These are phyloP conservation scores for Pterostichus niger DNA, from an alignment of 2,888 invertebrate genomes.

Conservation along the genomic window DNA sequence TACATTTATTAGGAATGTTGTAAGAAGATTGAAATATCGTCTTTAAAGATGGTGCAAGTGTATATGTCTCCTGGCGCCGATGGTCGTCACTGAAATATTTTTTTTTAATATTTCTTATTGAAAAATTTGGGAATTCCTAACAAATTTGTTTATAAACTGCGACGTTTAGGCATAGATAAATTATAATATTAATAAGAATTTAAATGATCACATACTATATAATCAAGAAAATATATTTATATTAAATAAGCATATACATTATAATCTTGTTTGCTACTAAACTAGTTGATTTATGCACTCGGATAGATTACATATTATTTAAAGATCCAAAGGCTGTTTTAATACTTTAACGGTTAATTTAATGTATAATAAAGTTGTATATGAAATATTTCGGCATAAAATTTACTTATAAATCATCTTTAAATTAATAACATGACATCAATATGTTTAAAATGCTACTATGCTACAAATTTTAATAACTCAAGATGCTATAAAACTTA, in stretches of 20 bases:
- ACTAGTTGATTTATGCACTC: constrained; percentile 24
- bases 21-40: no score
- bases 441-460: constrained; percentile 32
- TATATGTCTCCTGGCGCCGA: no score
- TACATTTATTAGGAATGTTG: no score
- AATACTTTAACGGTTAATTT: constrained; percentile 51
- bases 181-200: constrained; percentile 32
- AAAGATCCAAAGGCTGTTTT: not conserved
- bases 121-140: not conserved
- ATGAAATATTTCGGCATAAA: constrained; percentile 12
- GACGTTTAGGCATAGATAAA: not conserved
- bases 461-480: constrained; percentile 26
- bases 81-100: no score
- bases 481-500: constrained; percentile 1
- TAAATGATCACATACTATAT: constrained; percentile 29
- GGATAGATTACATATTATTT: constrained; percentile 29
- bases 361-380: constrained; percentile 47
- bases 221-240: constrained; percentile 30
- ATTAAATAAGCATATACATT: constrained; percentile 21
- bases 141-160: constrained; percentile 19
- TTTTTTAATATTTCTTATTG: no score
- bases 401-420: constrained; percentile 22
- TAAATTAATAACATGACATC: constrained; percentile 38
- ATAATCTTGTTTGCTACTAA: constrained; percentile 20
- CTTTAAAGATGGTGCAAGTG: no score